Evolutionary conservation across 2,113 vertebrate species (phyloP).

Genomic region (Zeus faber): DNA sequence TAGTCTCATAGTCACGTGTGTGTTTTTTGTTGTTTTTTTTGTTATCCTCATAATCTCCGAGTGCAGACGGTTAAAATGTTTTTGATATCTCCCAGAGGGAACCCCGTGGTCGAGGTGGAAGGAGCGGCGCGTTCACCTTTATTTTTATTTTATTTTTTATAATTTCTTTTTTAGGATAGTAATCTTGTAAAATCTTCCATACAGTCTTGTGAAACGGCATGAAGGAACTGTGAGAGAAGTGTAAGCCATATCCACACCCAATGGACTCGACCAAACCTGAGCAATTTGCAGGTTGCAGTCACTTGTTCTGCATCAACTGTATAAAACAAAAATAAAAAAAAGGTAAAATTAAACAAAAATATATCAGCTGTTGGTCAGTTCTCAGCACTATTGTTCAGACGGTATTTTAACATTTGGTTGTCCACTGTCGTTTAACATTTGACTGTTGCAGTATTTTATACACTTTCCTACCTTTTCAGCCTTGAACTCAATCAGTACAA

Average conservation of each 20-base stretch:
- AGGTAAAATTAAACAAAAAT: too few relatives aligned
- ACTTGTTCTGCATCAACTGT: conserved; percentile 23
- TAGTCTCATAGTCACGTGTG: too few relatives aligned
- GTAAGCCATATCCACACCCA: conserved; percentile 65
- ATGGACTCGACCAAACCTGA: conserved; percentile 23
- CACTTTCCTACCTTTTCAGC: conserved; percentile 55
- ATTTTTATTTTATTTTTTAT: too few relatives aligned
- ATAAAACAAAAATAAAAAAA: conserved; percentile 19
- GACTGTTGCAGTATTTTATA: conserved; percentile 62
- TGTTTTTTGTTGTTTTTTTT: too few relatives aligned
- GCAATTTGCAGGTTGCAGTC: conserved; percentile 25
- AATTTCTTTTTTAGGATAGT: too few relatives aligned
- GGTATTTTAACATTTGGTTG: conserved; percentile 40
- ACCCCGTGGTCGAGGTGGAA: too few relatives aligned
- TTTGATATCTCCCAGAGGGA: not conserved
- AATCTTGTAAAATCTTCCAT: too few relatives aligned
- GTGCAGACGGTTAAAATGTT: too few relatives aligned
- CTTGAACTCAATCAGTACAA: too few relatives aligned
- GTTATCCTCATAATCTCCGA: too few relatives aligned
- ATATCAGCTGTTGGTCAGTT: conserved; percentile 26
- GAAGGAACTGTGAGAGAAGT: conserved; percentile 54
- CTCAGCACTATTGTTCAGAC: conserved; percentile 33
- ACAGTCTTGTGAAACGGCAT: conserved; percentile 8
- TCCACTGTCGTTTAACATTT: conserved; percentile 33
- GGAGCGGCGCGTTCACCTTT: too few relatives aligned